Conservation (phyloP, 2,797 vertebrate species). For the Platalea minor region DNA sequence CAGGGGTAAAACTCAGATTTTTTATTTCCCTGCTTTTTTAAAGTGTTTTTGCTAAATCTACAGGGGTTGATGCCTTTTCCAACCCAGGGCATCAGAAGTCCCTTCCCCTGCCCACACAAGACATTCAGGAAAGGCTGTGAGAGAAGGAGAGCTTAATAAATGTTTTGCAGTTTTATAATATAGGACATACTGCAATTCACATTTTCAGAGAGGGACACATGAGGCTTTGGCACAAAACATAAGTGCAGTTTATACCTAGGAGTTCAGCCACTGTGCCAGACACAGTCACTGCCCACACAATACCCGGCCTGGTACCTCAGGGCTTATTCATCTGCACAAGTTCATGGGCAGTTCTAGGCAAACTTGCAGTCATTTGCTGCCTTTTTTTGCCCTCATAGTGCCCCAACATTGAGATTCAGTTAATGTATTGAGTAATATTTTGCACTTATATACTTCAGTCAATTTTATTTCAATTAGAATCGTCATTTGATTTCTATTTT, state of each 20-base stretch:
- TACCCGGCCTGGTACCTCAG: neutral
- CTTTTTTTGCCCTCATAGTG: neutral
- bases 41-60: neutral
- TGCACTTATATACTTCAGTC: neutral
- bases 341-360: neutral
- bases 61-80: neutral
- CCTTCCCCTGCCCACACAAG: neutral
- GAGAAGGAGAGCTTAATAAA: neutral
- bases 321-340: neutral
- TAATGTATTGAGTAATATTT: neutral
- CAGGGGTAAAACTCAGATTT: neutral
- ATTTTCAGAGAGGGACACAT: neutral
- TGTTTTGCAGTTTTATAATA: neutral
- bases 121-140: neutral
- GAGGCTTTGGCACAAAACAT: neutral
- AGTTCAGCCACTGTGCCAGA: neutral
- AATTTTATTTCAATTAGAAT: neutral
- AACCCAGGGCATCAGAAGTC: neutral
- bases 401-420: neutral
- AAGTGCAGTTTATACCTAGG: neutral
- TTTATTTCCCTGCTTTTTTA: neutral
- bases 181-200: neutral
- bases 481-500: neutral
- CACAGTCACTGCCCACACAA: neutral
- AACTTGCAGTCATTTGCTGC: neutral